A percentile compares a stretch with the other conserved stretches of the same genome.
Conservation (phyloP, 2,113 vertebrate genomes). For the Ardeotis arabs region DNA sequence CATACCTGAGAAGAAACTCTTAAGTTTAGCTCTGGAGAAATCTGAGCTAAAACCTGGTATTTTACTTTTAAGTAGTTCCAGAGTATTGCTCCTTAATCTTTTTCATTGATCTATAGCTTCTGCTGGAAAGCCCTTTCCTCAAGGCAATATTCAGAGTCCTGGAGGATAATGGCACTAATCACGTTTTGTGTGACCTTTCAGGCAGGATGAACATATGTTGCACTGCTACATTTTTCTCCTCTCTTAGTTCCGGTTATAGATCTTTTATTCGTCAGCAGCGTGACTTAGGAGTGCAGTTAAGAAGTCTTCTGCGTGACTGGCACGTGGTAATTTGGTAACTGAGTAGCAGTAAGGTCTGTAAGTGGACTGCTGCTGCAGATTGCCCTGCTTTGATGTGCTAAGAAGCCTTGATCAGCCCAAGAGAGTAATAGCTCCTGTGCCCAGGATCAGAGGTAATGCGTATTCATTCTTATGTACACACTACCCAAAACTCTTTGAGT, state of each 20-base stretch:
- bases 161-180: slow-evolving; percentile 40
- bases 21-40: background rate
- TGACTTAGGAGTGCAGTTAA: background rate
- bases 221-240: background rate
- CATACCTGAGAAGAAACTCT: too few relatives aligned
- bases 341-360: background rate
- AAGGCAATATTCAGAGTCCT: slow-evolving; percentile 15
- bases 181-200: slow-evolving; percentile 25
- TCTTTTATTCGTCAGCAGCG: background rate
- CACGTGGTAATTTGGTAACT: background rate
- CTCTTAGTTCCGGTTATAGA: background rate
- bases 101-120: slow-evolving; percentile 9
- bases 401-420: slow-evolving; percentile 14
- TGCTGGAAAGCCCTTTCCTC: background rate
- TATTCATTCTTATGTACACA: background rate
- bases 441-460: background rate
- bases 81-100: slow-evolving; percentile 19
- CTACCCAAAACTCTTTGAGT: background rate
- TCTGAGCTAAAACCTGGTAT: background rate
- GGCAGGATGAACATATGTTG: slow-evolving; percentile 26
- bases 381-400: slow-evolving; percentile 28
- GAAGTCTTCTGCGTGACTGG: background rate
- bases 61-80: background rate
- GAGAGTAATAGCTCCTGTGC: background rate
- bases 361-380: background rate